phyloP scores from a whole-genome alignment of 2,113 vertebrate genomes.

The Tinamus guttatus region DNA sequence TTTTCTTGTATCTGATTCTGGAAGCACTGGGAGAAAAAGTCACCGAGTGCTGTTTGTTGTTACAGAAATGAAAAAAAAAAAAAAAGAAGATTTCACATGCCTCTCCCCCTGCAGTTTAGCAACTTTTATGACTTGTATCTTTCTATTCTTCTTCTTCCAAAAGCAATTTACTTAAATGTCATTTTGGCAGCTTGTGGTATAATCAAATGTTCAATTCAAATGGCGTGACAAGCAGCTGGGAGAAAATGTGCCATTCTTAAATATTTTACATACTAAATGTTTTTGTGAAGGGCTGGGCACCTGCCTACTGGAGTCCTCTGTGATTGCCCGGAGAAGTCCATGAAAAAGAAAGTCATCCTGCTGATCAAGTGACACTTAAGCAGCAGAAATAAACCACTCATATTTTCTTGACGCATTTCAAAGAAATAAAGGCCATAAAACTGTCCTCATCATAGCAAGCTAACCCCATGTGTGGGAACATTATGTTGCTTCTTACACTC shows the following conservation, averaged over 20 bases:
- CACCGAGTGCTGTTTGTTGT: not conserved
- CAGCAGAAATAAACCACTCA: slow-evolving; percentile 32
- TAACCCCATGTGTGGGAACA: slow-evolving; percentile 24
- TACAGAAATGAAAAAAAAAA: not conserved
- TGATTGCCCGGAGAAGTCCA: not conserved
- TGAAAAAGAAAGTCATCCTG: not conserved
- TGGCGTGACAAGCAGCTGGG: not conserved
- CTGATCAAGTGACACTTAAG: slow-evolving; percentile 26
- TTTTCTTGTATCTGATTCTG: not conserved
- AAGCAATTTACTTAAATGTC: not conserved
- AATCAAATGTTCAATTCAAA: not conserved
- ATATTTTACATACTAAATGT: not conserved
- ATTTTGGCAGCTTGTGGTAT: not conserved
- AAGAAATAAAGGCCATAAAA: slow-evolving; percentile 37
- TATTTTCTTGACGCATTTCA: slow-evolving; percentile 6
- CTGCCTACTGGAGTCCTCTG: slow-evolving; percentile 17
- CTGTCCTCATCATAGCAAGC: slow-evolving; percentile 34
- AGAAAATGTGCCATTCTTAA: slow-evolving; percentile 1
- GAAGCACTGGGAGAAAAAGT: not conserved
- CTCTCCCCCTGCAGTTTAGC: not conserved
- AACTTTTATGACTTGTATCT: not conserved
- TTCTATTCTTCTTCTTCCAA: not conserved
- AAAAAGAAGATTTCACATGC: not conserved
- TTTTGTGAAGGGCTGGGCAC: slow-evolving; percentile 33
- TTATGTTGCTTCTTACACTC: not conserved